phyloP scores from a whole-genome alignment of 2,888 invertebrate genomes.

The Crematogaster levior region DNA sequence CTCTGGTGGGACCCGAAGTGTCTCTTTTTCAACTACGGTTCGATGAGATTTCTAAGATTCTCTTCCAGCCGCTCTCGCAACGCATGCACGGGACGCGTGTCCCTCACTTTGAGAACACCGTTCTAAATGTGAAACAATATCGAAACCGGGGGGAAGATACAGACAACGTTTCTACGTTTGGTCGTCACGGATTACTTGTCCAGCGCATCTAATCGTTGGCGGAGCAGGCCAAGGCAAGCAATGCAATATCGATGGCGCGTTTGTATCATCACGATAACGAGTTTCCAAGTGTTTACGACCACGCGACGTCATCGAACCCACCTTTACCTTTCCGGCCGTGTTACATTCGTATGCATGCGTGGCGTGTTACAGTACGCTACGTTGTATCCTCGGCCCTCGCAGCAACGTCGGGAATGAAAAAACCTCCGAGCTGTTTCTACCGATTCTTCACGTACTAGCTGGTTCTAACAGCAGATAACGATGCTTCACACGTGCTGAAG shows the following conservation, averaged over 20 bases:
- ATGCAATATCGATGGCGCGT: conserved; percentile 54
- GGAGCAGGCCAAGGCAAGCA: conserved; percentile 34
- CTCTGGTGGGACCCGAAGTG: too few species aligned
- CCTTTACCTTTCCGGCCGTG: conserved; percentile 61
- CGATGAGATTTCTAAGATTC: too few species aligned
- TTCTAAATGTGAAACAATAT: neutral
- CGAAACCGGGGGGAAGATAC: neutral
- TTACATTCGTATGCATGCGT: conserved; percentile 26
- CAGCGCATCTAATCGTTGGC: conserved; percentile 9
- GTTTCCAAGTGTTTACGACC: conserved; percentile 71
- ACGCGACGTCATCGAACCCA: conserved; percentile 69
- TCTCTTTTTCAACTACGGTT: too few species aligned
- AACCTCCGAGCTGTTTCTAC: conserved; percentile 16
- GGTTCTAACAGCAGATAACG: conserved; percentile 15
- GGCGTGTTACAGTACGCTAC: conserved; percentile 31
- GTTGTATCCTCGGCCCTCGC: conserved; percentile 37
- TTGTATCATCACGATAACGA: conserved; percentile 63
- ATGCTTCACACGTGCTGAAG: conserved; percentile 2
- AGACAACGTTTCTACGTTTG: neutral
- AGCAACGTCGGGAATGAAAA: conserved; percentile 35
- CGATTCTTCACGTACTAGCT: too few species aligned
- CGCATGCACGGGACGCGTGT: neutral
- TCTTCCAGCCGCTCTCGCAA: neutral
- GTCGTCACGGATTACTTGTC: conserved; percentile 23
- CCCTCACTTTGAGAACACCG: neutral